Base-by-base conservation (phyloP, 37 sponge, comb jelly and placozoan genomes). In the Halichondria panicea region DNA sequence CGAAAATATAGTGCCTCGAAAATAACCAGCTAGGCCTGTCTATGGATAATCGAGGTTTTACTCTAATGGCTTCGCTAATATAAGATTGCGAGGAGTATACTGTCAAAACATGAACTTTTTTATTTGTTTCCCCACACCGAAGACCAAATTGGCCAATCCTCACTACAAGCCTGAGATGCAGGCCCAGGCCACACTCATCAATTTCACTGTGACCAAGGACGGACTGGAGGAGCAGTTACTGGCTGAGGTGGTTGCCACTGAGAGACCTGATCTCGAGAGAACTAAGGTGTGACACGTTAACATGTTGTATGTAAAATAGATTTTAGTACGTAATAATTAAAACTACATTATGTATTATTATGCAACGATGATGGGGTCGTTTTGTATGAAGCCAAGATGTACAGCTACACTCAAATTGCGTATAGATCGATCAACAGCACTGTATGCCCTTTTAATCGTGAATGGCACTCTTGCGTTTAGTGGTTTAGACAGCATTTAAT, bases 81-180 rank as follows among this genome's bases (percentile, higher is more conserved):
- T n/a, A n/a, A n/a, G n/a, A n/a, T n/a, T n/a, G n/a, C 13, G 52
- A 48, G 52, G 13, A 48, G 13, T 18, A 15, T 18, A 48, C 15
- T 48, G 52, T 18, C 52, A 48, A 48, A 18, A 48, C 11, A 48
- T 48, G 11, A 48, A 48, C 13, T 18, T 18, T 15, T 18, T 48
- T 15, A 18, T 48, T 18, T 48, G 52, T 65, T 40, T 8, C 30
- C 40, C 22, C 9, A 42, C 79, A 42, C 58, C 93, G 0, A 84
- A 98, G 79, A 98, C 99, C 19, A 98, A 98, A 71, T 84, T 98
- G 43, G 99, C 99, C 55, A 98, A 98, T 43, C 99, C 99, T 69
- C 99, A 98, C 75, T 98, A 98, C 96, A 98, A 98, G 71, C 99
- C 99, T 53, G 99, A 98, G 76, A 91, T 98, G 87, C 99, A 98